Evolutionary conservation across 2,113 vertebrate species (phyloP).

Genomic region (Antechinus stuartii): DNA sequence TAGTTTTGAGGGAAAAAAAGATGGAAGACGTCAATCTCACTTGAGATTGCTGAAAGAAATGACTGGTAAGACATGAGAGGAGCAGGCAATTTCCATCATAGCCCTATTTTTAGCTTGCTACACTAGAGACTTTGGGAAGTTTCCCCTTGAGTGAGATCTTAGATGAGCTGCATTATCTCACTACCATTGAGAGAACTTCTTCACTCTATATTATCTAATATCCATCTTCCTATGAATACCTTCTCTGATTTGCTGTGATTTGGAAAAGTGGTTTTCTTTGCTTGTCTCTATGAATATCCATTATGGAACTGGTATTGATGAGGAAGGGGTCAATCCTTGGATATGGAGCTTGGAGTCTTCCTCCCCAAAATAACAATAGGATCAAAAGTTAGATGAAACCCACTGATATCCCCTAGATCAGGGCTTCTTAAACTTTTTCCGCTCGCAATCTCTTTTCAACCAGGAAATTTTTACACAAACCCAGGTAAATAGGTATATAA

Average conservation of each 20-base stretch:
- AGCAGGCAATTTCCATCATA: background rate
- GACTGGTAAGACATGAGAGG: background rate
- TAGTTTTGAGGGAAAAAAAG: background rate
- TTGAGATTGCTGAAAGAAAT: background rate
- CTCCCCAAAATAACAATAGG: background rate
- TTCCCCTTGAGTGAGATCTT: background rate
- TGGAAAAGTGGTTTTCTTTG: background rate
- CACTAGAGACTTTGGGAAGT: background rate
- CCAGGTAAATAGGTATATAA: too few relatives aligned
- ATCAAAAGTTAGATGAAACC: background rate
- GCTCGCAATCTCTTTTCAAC: too few relatives aligned
- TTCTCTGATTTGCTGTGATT: background rate
- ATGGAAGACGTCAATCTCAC: background rate
- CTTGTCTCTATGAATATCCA: background rate
- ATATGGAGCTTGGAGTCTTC: background rate
- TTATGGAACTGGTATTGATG: background rate
- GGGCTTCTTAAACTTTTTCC: too few relatives aligned
- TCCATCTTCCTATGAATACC: background rate
- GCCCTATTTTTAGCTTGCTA: background rate
- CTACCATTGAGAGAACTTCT: background rate
- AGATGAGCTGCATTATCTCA: background rate
- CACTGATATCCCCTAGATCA: background rate
- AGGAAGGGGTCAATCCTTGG: background rate
- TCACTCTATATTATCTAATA: background rate
- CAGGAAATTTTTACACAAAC: too few relatives aligned